Percentiles rank a stretch among this genome's conserved stretches.
These are phyloP conservation scores for Camarhynchus parvulus DNA, from an alignment of 2,113 vertebrate genomes.

Conservation along the genomic window DNA sequence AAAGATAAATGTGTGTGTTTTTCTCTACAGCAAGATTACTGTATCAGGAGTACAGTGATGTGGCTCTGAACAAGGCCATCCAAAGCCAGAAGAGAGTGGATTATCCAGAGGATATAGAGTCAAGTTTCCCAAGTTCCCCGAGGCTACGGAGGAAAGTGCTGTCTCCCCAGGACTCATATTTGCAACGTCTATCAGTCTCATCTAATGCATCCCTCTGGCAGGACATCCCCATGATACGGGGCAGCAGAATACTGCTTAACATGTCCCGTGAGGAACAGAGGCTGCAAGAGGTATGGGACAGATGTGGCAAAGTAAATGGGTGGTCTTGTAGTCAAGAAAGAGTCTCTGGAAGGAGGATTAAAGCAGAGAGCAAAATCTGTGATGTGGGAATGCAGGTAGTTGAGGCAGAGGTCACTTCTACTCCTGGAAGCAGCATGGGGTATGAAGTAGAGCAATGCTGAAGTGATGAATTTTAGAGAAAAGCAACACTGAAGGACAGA, in stretches of 20 bases:
- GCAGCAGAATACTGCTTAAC: constrained; percentile 78
- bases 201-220: constrained; percentile 88
- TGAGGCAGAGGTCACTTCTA: neutral
- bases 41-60: constrained; percentile 95
- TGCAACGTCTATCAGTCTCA: constrained; percentile 82
- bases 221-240: constrained; percentile 86
- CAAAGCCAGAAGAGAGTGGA: constrained; percentile 87
- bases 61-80: constrained; percentile 90
- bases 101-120: constrained; percentile 43
- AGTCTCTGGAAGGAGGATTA: neutral
- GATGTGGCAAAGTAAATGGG: neutral
- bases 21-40: constrained; percentile 82
- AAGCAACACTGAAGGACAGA: neutral
- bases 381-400: neutral
- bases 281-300: constrained; percentile 89
- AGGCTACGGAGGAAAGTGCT: constrained; percentile 65
- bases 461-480: neutral
- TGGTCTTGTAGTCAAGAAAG: neutral
- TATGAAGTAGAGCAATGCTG: neutral
- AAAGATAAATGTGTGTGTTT: neutral
- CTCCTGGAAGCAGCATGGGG: neutral
- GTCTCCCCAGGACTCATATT: constrained; percentile 77
- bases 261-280: constrained; percentile 87
- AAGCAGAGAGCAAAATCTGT: neutral
- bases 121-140: constrained; percentile 58